Percentiles rank a stretch among this genome's conserved stretches.
Conservation (phyloP, 2,888 invertebrate genomes). For the Plagodis dolabraria region DNA sequence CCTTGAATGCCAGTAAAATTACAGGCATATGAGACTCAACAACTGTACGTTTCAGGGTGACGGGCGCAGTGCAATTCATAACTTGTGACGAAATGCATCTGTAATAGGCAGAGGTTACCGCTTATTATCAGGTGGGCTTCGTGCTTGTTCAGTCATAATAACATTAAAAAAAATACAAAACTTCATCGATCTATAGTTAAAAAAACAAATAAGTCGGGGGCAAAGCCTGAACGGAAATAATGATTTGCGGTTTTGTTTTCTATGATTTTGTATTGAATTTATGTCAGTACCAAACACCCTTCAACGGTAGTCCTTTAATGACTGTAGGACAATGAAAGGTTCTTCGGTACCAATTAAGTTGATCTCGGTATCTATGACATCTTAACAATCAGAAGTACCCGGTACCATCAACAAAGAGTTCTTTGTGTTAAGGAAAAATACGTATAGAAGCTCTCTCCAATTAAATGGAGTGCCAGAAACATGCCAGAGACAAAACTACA, state of each 20-base stretch:
- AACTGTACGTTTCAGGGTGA: too few relatives aligned
- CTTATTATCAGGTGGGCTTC: too few relatives aligned
- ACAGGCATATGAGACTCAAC: too few relatives aligned
- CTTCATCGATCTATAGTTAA: too few relatives aligned
- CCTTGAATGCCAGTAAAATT: too few relatives aligned
- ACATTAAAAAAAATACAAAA: too few relatives aligned
- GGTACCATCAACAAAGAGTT: constrained; percentile 44
- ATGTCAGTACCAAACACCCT: neutral
- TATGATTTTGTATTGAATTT: neutral
- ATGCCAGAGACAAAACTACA: constrained; percentile 43
- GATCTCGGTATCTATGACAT: constrained; percentile 33
- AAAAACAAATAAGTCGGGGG: too few relatives aligned
- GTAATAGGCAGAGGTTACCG: too few relatives aligned
- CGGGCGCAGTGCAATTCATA: too few relatives aligned
- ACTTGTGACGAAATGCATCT: too few relatives aligned
- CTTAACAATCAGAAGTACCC: constrained; percentile 32
- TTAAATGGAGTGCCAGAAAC: constrained; percentile 64
- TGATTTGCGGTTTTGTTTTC: neutral
- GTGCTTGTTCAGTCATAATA: too few relatives aligned
- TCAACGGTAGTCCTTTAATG: constrained; percentile 7
- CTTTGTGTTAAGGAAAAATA: constrained; percentile 52
- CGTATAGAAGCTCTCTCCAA: constrained; percentile 58
- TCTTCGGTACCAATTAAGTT: constrained; percentile 26
- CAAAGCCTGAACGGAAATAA: too few relatives aligned
- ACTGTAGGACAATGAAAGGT: constrained; percentile 15